A percentile compares a stretch with the other conserved stretches of the same genome.
Evolutionary conservation across 2,888 invertebrate genomes (phyloP).

Genomic region (Anthophora plumipes): DNA sequence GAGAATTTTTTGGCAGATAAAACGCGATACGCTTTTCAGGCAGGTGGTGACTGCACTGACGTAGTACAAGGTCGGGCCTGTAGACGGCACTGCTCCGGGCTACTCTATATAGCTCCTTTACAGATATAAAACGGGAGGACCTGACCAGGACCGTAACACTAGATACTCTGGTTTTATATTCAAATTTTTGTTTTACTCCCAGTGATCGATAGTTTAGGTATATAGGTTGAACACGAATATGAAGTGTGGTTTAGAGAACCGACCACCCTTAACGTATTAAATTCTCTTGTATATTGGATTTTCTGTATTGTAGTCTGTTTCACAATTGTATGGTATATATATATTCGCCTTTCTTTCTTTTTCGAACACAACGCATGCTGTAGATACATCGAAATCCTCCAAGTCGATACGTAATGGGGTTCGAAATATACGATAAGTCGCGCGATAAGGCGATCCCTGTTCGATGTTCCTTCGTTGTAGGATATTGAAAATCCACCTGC

Average conservation of each 20-base stretch:
- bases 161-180: slow-evolving; percentile 25
- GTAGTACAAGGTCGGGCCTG: slow-evolving; percentile 76
- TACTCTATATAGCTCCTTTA: slow-evolving; percentile 36
- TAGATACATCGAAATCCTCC: not conserved
- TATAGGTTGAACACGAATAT: not conserved
- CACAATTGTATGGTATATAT: not conserved
- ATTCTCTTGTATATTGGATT: not conserved
- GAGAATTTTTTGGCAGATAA: slow-evolving; percentile 66
- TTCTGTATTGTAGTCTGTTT: not conserved
- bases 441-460: slow-evolving; percentile 51
- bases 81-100: slow-evolving; percentile 75
- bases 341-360: not conserved
- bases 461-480: slow-evolving; percentile 27
- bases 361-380: not conserved
- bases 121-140: slow-evolving; percentile 52
- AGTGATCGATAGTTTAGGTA: not conserved
- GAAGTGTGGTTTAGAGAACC: not conserved
- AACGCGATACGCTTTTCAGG: slow-evolving; percentile 76
- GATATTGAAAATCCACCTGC: slow-evolving; percentile 64
- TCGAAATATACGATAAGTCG: slow-evolving; percentile 48
- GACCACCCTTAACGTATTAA: not conserved
- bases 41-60: slow-evolving; percentile 76
- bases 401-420: slow-evolving; percentile 12
- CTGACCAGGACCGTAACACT: slow-evolving; percentile 54
- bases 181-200: not conserved